Base-by-base conservation (phyloP, 2,113 vertebrate genomes). In the Amazona vittata region DNA sequence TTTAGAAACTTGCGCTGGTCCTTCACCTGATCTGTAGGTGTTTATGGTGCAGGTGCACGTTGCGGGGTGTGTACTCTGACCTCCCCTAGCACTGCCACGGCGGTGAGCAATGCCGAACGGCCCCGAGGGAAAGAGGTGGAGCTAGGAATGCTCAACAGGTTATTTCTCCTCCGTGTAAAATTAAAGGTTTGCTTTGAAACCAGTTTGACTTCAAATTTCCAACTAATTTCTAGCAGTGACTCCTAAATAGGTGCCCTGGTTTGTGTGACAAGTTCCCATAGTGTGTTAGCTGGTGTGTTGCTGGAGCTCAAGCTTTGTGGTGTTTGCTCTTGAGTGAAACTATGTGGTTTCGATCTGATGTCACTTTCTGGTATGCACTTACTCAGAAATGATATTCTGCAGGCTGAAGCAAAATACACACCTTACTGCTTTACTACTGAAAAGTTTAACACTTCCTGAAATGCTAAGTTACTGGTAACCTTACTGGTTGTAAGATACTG, bases 291-390 rank as follows among this genome's bases (percentile, higher is more conserved):
- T 6, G 70, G 35, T 10, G 39, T 9, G 35, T 25, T 22, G 52
- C 60, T 13, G 37, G 31, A 22, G 79, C 73, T 24, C 5, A 6
- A 10, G 53, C 39, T 28, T 3, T 4, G 71, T 28, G 83, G 63
- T 50, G 91, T 33, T 55, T 39, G 93, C 91, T 94, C 52, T 37
- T 63, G 10, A 82, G 94, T 81, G 98, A 98, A 98, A 98, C 98
- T 97, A 4, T 15, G 96, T 12, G 94, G 98, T 98, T 98, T 98
- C 98, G 98, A 91, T 97, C 96, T 98, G 98, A 98, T 97, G 98
- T 98, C 97, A 96, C 93, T 67, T 19, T 7, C 44, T 76, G 93
- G 96, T 88, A 90, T 67, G 94, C 49, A 2, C 90, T 84, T 62
- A 50, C 25, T 95, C 91, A 60, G 10, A 17, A n/a, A 53, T 13